Conservation (phyloP, 2,113 vertebrate genomes). For the Rhinoptilus africanus region DNA sequence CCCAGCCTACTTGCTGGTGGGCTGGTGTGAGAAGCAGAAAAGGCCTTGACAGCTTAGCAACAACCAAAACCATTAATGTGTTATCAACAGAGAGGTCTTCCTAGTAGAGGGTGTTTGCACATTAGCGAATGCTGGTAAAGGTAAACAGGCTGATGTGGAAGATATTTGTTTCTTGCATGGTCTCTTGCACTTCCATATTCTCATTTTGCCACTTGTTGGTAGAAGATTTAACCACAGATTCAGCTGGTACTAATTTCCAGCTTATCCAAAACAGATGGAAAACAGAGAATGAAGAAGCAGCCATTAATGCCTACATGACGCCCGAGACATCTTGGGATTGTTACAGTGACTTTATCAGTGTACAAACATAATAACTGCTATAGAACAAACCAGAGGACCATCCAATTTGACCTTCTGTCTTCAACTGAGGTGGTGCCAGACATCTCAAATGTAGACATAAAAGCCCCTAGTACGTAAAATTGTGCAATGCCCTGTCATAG, state of each 20-base stretch:
- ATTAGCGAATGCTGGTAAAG: not conserved
- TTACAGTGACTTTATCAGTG: not conserved
- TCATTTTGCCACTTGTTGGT: not conserved
- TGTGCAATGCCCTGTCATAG: not conserved
- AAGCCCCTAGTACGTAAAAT: not conserved
- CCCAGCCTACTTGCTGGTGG: not conserved
- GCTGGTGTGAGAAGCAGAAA: not conserved
- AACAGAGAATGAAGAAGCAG: not conserved
- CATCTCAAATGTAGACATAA: not conserved
- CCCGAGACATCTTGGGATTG: not conserved
- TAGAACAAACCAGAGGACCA: not conserved
- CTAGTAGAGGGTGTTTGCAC: not conserved
- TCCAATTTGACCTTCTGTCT: not conserved
- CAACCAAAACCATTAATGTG: not conserved
- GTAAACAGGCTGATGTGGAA: not conserved
- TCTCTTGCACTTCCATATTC: not conserved
- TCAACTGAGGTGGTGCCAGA: not conserved
- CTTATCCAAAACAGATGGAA: constrained; percentile 56
- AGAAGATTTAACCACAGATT: not conserved
- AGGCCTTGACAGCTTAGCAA: not conserved
- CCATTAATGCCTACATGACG: not conserved
- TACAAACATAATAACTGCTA: not conserved
- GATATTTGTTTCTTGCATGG: not conserved
- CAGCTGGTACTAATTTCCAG: constrained; percentile 36
- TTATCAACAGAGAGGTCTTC: not conserved